phyloP scores from a whole-genome alignment of 2,113 vertebrate species.

The Thinocorus orbignyianus region DNA sequence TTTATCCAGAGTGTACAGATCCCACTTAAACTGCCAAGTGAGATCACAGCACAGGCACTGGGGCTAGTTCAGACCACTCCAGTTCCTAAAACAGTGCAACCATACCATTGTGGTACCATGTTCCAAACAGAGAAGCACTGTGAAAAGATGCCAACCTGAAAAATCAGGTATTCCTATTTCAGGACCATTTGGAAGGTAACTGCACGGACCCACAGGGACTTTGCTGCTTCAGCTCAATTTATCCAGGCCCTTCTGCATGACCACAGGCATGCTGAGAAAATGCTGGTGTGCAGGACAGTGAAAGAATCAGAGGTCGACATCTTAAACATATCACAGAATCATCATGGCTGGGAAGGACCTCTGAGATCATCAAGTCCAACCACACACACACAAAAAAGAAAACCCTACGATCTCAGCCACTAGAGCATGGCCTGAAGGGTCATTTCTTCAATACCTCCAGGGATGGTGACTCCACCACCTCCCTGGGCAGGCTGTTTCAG shows the following conservation, averaged over 20 bases:
- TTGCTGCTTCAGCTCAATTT: not conserved
- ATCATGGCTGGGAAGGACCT: too few species aligned
- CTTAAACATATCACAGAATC: too few species aligned
- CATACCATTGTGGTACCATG: accelerated
- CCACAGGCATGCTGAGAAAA: not conserved
- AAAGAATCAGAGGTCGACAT: not conserved
- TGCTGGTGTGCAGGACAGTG: not conserved
- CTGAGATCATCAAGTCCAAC: too few species aligned
- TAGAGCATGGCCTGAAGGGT: too few species aligned
- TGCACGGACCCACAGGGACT: not conserved
- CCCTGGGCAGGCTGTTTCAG: too few species aligned
- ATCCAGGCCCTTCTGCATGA: not conserved
- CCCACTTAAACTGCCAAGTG: not conserved
- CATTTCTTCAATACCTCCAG: too few species aligned
- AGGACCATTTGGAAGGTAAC: not conserved
- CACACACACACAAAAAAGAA: too few species aligned
- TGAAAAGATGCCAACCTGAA: not conserved
- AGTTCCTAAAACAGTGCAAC: not conserved
- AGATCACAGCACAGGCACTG: not conserved
- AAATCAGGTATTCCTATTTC: accelerated
- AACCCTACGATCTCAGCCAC: too few species aligned
- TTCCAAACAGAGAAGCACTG: not conserved
- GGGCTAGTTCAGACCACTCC: not conserved
- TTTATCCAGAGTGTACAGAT: not conserved
- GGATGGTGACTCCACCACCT: too few species aligned